Evolutionary conservation across 2,113 vertebrate genomes (phyloP), one percentile per base, ranked within the genome.

Genomic region (Callipepla squamata): DNA sequence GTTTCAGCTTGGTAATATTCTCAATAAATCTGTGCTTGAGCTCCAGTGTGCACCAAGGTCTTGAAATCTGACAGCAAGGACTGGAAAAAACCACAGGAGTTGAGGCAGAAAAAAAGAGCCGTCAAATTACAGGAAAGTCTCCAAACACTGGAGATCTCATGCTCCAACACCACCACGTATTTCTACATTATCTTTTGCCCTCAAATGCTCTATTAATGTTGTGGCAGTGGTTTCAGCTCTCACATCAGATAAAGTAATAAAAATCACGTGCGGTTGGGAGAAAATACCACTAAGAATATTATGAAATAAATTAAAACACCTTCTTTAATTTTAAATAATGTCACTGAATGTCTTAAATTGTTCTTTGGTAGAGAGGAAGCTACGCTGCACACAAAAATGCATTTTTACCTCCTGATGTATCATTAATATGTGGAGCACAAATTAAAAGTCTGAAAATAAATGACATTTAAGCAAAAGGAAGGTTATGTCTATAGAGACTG

Each of bases 371-470:
- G 55, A 40, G 36, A 79, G 36, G 32, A 81, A 68, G 40, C 40
- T 79, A 47, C 15, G 58, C 20, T 61, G 30, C 36, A 73, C 40
- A 85, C 90, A 66, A 40, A 89, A 81, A 58, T 20, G 40, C 22
- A 14, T 26, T 72, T 91, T 89, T 89, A 20, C 21, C 25, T 85
- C 21, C 23, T 79, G 26, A 66, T 73, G 3, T 57, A 61, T 30
- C 6, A 63, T 3, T 75, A n/a, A 63, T 34, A 74, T 14, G 30
- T 61, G 11, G 44, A 84, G 9, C 13, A 53, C 4, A 81, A 92
- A 94, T 73, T 55, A 30, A 79, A 78, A 87, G 40, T 85, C 81
- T 81, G 36, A 18, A 82, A 92, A 38, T 55, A 93, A 89, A 92
- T 65, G 1, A 59, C 57, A 48, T 75, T 72, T 73, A 84, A 92